Base-by-base conservation (phyloP, 2,113 vertebrate genomes). In the Nettapus auritus region DNA sequence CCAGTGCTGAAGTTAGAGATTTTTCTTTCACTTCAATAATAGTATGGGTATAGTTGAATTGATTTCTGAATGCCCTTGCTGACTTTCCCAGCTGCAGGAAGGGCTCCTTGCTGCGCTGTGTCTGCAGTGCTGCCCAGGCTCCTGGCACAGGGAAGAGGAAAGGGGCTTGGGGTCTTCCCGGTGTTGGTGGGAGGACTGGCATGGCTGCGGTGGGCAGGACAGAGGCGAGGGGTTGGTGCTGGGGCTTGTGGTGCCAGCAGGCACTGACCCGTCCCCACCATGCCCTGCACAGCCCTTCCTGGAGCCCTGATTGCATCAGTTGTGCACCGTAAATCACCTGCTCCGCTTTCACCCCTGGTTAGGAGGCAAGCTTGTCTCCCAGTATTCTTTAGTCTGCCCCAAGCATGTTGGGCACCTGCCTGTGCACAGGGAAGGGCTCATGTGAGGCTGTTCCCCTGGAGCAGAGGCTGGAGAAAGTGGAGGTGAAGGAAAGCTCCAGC, bases 361-460 rank as follows among this genome's bases (percentile, higher is more conserved):
- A 46, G 22, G 21, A 17, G 59, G 19, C 33, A 11, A 16, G 2
- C 8, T 34, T 26, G 2, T 7, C 68, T 50, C 59, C 18, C 8
- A 4, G 31, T 89, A 38, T 7, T 5, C 28, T 13, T 11, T 23
- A 14, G 63, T 4, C 34, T 69, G 23, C 60, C 56, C 3, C 76
- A 16, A 11, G 33, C 16, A 23, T 11, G 36, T 0, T 0, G 28
- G 42, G 94, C 42, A 46, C 63, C 76, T 76, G 48, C 33, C 29
- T 8, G 11, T 1, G 0, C 6, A 50, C 17, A 1, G 53, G 1
- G 42, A 4, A 22, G 31, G 40, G 15, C 3, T 3, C 2, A 8
- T 0, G 16, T 1, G 19, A 23, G 22, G 29, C 36, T 6, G 3
- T 33, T 15, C 2, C 7, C 6, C 13, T 0, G 57, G 25, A 40